Percentiles rank a stretch among this genome's conserved stretches.
phyloP scores from a whole-genome alignment of 2,113 vertebrate genomes.

The Esox niger region DNA sequence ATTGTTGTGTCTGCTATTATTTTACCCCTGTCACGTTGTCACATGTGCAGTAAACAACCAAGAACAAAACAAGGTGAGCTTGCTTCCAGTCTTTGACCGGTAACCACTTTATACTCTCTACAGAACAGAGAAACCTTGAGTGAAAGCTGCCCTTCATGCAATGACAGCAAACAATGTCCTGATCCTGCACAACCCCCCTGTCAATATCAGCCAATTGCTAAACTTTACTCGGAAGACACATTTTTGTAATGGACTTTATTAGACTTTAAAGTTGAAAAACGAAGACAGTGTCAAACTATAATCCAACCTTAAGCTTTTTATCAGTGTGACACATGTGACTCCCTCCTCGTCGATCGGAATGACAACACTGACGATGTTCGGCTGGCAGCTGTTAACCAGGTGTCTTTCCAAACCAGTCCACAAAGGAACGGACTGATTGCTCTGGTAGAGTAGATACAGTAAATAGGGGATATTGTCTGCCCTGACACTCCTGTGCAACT shows the following conservation, averaged over 20 bases:
- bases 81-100: not conserved
- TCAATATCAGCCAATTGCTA: no score
- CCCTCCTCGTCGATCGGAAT: not conserved
- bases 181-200: no score
- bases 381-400: not conserved
- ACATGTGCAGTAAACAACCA: constrained; percentile 2
- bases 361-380: not conserved
- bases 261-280: no score
- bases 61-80: not conserved
- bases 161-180: not conserved
- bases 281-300: no score
- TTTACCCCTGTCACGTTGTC: constrained; percentile 2
- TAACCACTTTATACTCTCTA: not conserved
- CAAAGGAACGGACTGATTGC: not conserved
- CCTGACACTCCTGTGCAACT: not conserved
- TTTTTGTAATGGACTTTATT: no score
- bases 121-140: no score
- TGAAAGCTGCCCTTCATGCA: not conserved
- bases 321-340: no score
- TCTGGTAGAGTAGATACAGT: no score
- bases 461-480: constrained; percentile 3
- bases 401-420: not conserved
- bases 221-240: no score
- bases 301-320: no score
- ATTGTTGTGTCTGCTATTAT: constrained; percentile 34